A percentile compares a stretch with the other conserved stretches of the same genome.
These are phyloP conservation scores for Lasiurus cinereus DNA, from an alignment of 2,113 vertebrate species.

Conservation along the genomic window DNA sequence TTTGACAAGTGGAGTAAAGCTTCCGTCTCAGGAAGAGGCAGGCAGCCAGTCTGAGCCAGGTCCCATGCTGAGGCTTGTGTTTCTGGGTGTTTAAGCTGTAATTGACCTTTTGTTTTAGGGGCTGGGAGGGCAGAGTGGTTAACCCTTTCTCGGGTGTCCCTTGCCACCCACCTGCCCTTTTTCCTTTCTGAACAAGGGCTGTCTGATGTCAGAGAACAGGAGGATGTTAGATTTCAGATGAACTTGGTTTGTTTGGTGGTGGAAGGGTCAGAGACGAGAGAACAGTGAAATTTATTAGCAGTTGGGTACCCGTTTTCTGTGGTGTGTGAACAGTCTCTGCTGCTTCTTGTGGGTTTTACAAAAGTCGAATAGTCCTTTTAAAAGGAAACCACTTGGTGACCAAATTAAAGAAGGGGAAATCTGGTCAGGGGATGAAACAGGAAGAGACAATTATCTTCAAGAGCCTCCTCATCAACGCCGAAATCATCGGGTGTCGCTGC, in stretches of 20 bases:
- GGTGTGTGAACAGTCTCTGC: neutral
- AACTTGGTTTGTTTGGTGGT: neutral
- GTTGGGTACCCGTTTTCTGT: neutral
- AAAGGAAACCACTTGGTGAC: conserved; percentile 57
- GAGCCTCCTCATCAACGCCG: conserved; percentile 65
- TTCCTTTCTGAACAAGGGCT: conserved; percentile 30
- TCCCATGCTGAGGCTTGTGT: neutral
- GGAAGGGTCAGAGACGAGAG: neutral
- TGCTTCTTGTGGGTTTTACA: conserved; percentile 59
- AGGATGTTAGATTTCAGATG: neutral
- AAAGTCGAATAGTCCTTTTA: conserved; percentile 37
- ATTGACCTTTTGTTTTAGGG: neutral
- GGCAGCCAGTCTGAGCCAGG: neutral
- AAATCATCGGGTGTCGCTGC: conserved; percentile 52
- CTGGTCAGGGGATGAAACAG: conserved; percentile 57
- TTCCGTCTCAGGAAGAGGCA: neutral
- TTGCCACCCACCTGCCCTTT: neutral
- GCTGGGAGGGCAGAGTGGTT: neutral
- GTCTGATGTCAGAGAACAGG: neutral
- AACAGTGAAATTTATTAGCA: conserved; percentile 32
- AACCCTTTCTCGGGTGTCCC: neutral
- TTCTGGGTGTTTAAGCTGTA: neutral
- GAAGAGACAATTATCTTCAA: conserved; percentile 75
- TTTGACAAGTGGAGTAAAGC: neutral
- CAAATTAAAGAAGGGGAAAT: conserved; percentile 61